Base-by-base conservation (phyloP, 1,140 invertebrate genomes). In the Andrena cerasifolii region DNA sequence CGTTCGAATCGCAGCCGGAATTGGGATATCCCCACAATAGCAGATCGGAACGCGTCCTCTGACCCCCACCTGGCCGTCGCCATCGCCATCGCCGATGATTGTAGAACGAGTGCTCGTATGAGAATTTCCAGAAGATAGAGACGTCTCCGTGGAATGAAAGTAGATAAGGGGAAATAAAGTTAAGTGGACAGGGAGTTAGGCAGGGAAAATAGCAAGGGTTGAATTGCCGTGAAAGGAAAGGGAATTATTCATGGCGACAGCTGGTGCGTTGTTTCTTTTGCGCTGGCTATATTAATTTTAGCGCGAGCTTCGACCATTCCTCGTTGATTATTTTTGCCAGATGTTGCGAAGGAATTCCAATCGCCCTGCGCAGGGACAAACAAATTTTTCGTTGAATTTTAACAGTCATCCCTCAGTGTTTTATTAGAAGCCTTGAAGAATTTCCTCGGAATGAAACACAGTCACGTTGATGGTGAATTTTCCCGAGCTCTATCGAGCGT, bases 141-240 rank as follows among this genome's bases (percentile, higher is more conserved):
- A 49, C 54, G 47, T 45, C 62, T 47, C 16, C 10, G 5, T 31
- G 10, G 56, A 53, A 26, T 18, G 40, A 16, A 24, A n/a, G 56
- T 3, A 62, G 78, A 79, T 67, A 67, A 63, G 66, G 61, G 65
- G 49, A 77, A 77, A 76, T 76, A 58, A 80, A 65, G 78, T 56
- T 49, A 53, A 68, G 45, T 6, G n/a, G 3, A 51, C 26, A 40
- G 14, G 12, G 18, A 10, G 28, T n/a, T n/a, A 45, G 45, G 18
- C 2, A 14, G 14, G 10, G 28, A 54, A 21, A 47, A 31, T 40
- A 58, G 26, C 31, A 8, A 14, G 36, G 51, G 16, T 26, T 31
- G 28, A 33, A 16, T 6, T 4, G 12, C 24, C 36, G 31, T 58
- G 54, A 70, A 77, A 79, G 43, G 24, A 1, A 62, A n/a, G n/a